These are phyloP conservation scores for Diachasma alloeum DNA, from an alignment of 1,140 invertebrate species.

Conservation along the genomic window DNA sequence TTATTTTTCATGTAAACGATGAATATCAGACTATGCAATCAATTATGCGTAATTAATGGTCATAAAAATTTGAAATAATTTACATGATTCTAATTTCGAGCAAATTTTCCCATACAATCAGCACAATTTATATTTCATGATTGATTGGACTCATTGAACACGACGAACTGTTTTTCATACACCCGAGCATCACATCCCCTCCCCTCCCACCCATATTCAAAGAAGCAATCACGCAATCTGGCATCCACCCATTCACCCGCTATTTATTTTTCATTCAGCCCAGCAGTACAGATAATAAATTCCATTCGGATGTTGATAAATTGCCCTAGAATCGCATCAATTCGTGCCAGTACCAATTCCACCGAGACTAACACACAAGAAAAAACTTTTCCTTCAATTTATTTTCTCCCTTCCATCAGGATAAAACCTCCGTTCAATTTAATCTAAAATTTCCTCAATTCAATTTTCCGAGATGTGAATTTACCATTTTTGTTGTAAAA, in stretches of 20 bases:
- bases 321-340: constrained; percentile 8
- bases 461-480: background rate
- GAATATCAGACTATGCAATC: background rate
- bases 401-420: too few species aligned
- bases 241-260: background rate
- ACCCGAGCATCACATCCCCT: too few species aligned
- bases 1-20: too few species aligned
- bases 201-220: too few species aligned
- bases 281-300: background rate
- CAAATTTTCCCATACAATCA: too few species aligned
- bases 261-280: background rate
- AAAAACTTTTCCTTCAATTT: background rate
- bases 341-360: background rate
- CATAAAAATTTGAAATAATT: background rate
- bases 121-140: too few species aligned
- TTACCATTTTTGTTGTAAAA: background rate
- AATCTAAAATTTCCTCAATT: background rate
- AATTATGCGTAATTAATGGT: too few species aligned
- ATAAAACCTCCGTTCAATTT: too few species aligned
- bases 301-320: constrained; percentile 5
- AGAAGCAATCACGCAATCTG: too few species aligned
- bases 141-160: too few species aligned
- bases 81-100: too few species aligned
- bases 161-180: too few species aligned
- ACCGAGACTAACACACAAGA: background rate